Evolutionary conservation across 2,888 invertebrate species (phyloP).

Genomic region (Cheilosia soror): DNA sequence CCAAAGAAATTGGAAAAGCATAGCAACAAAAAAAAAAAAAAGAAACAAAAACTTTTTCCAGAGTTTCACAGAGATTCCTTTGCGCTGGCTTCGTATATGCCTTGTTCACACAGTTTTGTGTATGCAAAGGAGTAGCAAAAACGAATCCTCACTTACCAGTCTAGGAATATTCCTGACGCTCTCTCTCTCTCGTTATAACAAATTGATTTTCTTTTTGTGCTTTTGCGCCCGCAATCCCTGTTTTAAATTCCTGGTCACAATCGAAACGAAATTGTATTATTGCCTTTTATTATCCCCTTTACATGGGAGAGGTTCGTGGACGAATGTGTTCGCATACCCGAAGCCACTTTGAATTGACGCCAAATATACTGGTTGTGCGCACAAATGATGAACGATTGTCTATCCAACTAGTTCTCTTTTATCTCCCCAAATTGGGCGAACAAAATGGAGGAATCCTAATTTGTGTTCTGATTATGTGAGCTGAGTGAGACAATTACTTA

Average conservation of each 20-base stretch:
- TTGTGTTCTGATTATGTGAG: slow-evolving; percentile 48
- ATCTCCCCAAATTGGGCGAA: slow-evolving; percentile 2
- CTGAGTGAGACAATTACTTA: slow-evolving; percentile 59
- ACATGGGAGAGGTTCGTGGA: slow-evolving; percentile 38
- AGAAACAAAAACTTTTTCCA: slow-evolving; percentile 32
- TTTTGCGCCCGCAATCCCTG: slow-evolving; percentile 46
- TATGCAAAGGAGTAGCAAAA: slow-evolving; percentile 44
- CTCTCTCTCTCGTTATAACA: slow-evolving; percentile 54
- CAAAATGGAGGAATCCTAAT: slow-evolving; percentile 20
- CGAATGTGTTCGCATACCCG: slow-evolving; percentile 65
- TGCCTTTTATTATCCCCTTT: slow-evolving; percentile 65
- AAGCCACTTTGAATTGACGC: slow-evolving; percentile 70
- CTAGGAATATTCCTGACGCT: slow-evolving; percentile 46
- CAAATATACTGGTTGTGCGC: slow-evolving; percentile 49
- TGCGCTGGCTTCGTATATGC: neutral
- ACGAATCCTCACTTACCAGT: slow-evolving; percentile 31
- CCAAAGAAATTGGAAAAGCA: slow-evolving; percentile 30
- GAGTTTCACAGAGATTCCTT: slow-evolving; percentile 28
- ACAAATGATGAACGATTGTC: slow-evolving; percentile 58
- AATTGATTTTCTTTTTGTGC: slow-evolving; percentile 63
- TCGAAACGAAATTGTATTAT: slow-evolving; percentile 66
- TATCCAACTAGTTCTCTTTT: slow-evolving; percentile 45
- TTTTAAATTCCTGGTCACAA: slow-evolving; percentile 72
- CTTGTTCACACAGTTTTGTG: slow-evolving; percentile 53
- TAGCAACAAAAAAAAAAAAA: neutral